Evolutionary conservation across 2,797 vertebrate genomes (phyloP).

Genomic region (Orientallactaga sibirica): DNA sequence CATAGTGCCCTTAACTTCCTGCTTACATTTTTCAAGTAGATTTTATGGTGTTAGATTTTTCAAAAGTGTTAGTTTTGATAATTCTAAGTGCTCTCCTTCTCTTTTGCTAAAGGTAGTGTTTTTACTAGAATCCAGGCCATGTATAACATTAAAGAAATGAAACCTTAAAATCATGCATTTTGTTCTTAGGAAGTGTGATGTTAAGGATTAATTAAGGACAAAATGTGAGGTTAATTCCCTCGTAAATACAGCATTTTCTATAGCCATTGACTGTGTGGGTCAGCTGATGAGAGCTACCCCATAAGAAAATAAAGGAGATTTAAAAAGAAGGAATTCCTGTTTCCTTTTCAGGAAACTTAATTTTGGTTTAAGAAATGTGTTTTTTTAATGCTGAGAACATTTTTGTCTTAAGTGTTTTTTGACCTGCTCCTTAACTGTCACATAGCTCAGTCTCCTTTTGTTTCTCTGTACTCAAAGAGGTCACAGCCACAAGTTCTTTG

Average conservation of each 20-base stretch:
- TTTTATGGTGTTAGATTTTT: conserved; percentile 10
- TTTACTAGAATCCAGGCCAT: conserved; percentile 19
- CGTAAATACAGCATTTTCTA: background rate
- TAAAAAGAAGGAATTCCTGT: conserved; percentile 21
- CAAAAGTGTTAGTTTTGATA: background rate
- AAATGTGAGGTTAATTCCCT: background rate
- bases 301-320: conserved; percentile 18
- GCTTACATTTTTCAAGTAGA: conserved; percentile 34
- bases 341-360: conserved; percentile 38
- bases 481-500: background rate
- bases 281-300: background rate
- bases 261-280: background rate
- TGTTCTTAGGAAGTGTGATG: background rate
- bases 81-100: background rate
- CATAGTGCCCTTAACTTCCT: background rate
- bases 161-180: background rate
- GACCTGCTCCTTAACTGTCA: background rate
- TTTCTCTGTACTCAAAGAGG: background rate
- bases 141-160: background rate
- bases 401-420: conserved; percentile 42
- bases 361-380: conserved; percentile 22
- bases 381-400: conserved; percentile 37
- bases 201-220: background rate
- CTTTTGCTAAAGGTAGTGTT: conserved; percentile 38
- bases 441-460: background rate